phyloP scores from a whole-genome alignment of 2,113 vertebrate species.

The Heliornis fulica region DNA sequence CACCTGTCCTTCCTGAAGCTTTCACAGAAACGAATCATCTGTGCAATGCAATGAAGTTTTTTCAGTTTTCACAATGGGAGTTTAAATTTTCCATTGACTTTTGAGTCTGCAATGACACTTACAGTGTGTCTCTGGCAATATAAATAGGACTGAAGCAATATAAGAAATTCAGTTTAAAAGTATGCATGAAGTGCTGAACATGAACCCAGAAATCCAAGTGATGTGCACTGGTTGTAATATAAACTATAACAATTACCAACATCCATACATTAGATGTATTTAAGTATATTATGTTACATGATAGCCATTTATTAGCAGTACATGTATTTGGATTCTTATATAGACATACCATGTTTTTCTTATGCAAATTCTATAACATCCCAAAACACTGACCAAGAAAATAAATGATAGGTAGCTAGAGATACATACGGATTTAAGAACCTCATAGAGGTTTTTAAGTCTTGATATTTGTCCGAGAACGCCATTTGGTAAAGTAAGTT shows the following conservation, averaged over 20 bases:
- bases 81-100: not conserved
- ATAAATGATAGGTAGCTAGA: not conserved
- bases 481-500: not conserved
- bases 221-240: not conserved
- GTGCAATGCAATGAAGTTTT: not conserved
- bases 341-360: not conserved
- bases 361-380: not conserved
- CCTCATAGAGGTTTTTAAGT: not conserved
- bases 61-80: not conserved
- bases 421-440: not conserved
- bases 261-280: not conserved
- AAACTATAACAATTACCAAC: not conserved
- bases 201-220: not conserved
- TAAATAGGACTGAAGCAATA: not conserved
- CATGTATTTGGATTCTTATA: not conserved
- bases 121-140: not conserved
- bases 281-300: not conserved
- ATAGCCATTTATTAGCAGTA: not conserved
- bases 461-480: not conserved
- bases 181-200: not conserved
- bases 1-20: not conserved
- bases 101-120: not conserved
- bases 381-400: not conserved
- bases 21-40: not conserved
- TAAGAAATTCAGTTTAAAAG: not conserved